phyloP scores from a whole-genome alignment of 1,140 invertebrate genomes.

The Paralvinella palmiformis region DNA sequence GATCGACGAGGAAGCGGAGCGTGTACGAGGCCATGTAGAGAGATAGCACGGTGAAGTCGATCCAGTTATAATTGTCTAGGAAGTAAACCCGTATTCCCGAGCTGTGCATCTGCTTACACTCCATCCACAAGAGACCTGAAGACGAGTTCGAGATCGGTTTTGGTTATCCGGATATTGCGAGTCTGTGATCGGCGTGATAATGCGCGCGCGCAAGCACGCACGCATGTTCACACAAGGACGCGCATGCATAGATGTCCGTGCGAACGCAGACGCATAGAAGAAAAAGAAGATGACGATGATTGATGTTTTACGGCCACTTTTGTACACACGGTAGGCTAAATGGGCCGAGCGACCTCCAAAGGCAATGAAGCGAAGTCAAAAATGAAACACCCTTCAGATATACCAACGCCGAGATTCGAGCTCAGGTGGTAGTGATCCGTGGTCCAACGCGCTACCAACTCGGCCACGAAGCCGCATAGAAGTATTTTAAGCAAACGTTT shows the following conservation, averaged over 20 bases:
- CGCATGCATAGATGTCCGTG: neutral
- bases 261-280: neutral
- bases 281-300: too few relatives aligned
- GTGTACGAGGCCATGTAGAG: slow-evolving; percentile 50
- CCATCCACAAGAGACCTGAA: slow-evolving; percentile 48
- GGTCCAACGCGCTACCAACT: too few relatives aligned
- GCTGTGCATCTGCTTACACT: slow-evolving; percentile 50
- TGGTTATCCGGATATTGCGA: neutral
- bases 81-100: slow-evolving; percentile 46
- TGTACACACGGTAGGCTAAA: too few relatives aligned
- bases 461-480: too few relatives aligned
- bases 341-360: too few relatives aligned
- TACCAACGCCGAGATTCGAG: too few relatives aligned
- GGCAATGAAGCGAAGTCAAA: too few relatives aligned
- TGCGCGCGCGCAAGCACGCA: neutral
- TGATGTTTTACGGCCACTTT: too few relatives aligned
- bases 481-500: too few relatives aligned
- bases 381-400: too few relatives aligned
- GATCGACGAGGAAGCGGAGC: slow-evolving; percentile 38
- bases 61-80: slow-evolving; percentile 47
- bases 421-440: too few relatives aligned
- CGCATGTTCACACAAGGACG: neutral
- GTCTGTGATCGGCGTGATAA: neutral
- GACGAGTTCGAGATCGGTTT: slow-evolving; percentile 14
- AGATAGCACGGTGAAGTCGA: slow-evolving; percentile 46